Evolutionary conservation across 1,140 invertebrate species (phyloP).

Genomic region (Apocrypta bakeri): DNA sequence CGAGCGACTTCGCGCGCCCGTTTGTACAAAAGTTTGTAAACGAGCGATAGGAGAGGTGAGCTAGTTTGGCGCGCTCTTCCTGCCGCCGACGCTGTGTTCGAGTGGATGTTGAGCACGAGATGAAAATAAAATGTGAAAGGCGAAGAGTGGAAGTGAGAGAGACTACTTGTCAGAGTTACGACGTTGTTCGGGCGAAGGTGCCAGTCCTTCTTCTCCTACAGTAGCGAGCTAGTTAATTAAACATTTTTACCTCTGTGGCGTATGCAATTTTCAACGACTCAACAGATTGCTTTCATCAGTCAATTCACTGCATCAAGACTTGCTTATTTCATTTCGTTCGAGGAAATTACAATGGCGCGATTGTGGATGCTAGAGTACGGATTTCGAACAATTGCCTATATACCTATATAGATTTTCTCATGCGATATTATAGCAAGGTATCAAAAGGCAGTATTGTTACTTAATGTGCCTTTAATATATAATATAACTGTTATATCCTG

Average conservation of each 20-base stretch:
- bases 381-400: not conserved
- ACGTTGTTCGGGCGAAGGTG: not conserved
- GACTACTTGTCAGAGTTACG: not conserved
- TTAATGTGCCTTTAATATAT: no score
- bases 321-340: not conserved
- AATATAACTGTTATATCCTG: no score
- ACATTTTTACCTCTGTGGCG: not conserved
- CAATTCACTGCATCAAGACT: no score
- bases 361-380: not conserved
- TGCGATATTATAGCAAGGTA: not conserved
- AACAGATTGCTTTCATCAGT: no score
- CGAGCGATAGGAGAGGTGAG: conserved; percentile 26
- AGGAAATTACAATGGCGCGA: not conserved
- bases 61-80: not conserved
- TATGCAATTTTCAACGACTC: no score
- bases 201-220: not conserved
- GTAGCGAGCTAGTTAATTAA: not conserved
- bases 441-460: not conserved
- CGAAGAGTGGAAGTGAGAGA: not conserved
- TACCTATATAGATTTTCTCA: not conserved
- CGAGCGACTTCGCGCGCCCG: conserved; percentile 28
- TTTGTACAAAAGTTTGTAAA: conserved; percentile 42
- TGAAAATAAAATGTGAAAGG: not conserved
- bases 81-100: no score
- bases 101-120: conserved; percentile 8